phyloP scores from a whole-genome alignment of 92 coral and sea anemone species.

The Nematostella vectensis region DNA sequence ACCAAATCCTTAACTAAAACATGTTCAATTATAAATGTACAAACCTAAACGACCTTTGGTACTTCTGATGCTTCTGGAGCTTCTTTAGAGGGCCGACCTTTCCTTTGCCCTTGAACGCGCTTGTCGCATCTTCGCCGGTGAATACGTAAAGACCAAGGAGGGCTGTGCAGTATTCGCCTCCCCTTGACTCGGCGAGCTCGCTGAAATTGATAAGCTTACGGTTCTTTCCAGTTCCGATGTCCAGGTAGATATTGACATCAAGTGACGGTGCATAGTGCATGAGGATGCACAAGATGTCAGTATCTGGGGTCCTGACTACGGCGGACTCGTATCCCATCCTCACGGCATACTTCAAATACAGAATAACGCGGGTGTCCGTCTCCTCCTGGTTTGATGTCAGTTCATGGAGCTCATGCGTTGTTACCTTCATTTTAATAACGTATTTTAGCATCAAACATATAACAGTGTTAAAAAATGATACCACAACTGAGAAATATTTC shows the following conservation, averaged over 20 bases:
- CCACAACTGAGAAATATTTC: too few relatives aligned
- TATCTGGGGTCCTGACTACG: constrained; percentile 44
- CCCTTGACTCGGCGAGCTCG: constrained; percentile 21
- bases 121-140: constrained; percentile 35
- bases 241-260: constrained; percentile 19
- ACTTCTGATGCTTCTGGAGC: constrained; percentile 16
- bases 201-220: constrained; percentile 27
- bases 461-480: too few relatives aligned
- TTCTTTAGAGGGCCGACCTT: constrained; percentile 27
- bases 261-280: constrained; percentile 30
- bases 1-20: too few relatives aligned
- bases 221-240: constrained; percentile 30
- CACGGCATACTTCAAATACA: constrained; percentile 30
- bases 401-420: constrained; percentile 5
- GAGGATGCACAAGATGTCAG: constrained; percentile 39
- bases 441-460: too few relatives aligned
- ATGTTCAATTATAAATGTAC: too few relatives aligned
- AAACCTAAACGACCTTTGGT: too few relatives aligned
- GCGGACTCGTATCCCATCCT: constrained; percentile 20
- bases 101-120: constrained; percentile 48
- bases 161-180: constrained; percentile 18
- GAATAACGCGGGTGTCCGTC: constrained; percentile 37
- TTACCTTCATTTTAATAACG: neutral
- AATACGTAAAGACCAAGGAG: too few relatives aligned
- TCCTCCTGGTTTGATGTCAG: constrained; percentile 33